Conservation (phyloP, 2,888 invertebrate species). For the Eurytoma californica region DNA sequence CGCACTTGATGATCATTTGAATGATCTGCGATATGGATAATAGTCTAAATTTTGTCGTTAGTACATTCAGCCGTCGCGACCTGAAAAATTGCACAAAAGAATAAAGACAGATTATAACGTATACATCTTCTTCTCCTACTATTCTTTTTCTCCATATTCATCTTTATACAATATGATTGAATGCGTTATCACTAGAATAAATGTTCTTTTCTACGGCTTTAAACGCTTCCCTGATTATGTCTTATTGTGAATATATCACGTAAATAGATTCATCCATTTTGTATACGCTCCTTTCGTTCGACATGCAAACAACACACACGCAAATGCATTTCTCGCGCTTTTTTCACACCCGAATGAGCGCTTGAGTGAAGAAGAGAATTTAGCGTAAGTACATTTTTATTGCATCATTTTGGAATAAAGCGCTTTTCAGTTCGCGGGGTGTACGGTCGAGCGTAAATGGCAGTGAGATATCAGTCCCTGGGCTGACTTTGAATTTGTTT, state of each 20-base stretch:
- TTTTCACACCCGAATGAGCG: neutral
- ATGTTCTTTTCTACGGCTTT: slow-evolving; percentile 59
- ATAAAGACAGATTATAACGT: slow-evolving; percentile 42
- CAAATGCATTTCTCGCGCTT: slow-evolving; percentile 50
- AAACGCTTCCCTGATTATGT: slow-evolving; percentile 71
- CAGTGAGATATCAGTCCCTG: slow-evolving; percentile 52
- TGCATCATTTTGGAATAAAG: slow-evolving; percentile 73
- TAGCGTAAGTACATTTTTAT: slow-evolving; percentile 71
- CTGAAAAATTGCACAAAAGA: slow-evolving; percentile 53
- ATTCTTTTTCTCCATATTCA: neutral
- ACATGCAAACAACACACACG: slow-evolving; percentile 29
- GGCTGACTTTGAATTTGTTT: neutral
- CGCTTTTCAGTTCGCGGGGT: slow-evolving; percentile 63
- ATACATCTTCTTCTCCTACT: slow-evolving; percentile 14
- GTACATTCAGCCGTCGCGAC: slow-evolving; percentile 18
- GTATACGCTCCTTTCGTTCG: slow-evolving; percentile 32
- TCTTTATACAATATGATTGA: slow-evolving; percentile 45
- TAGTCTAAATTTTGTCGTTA: slow-evolving; percentile 38
- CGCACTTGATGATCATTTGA: slow-evolving; percentile 4
- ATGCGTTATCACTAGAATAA: slow-evolving; percentile 45
- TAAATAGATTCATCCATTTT: slow-evolving; percentile 56
- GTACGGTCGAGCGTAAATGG: slow-evolving; percentile 62
- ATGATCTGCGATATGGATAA: slow-evolving; percentile 24
- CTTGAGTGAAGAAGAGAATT: slow-evolving; percentile 61
- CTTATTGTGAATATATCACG: slow-evolving; percentile 70